Percentiles rank a stretch among this genome's conserved stretches.
Evolutionary conservation across 2,113 vertebrate species (phyloP).

Genomic region (Martes martes): DNA sequence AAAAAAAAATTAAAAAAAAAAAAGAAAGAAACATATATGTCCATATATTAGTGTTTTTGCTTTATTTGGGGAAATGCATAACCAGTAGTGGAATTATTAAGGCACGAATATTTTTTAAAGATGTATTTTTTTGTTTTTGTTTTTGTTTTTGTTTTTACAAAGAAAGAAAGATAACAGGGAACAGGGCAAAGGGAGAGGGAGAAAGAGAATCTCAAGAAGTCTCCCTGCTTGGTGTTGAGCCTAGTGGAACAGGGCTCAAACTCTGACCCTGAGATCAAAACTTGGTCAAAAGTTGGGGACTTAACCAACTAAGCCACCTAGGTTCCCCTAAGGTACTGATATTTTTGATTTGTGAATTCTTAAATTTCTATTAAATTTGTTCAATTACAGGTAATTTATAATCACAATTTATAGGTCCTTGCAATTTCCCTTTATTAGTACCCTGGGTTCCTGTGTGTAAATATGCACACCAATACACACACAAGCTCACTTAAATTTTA

Average conservation of each 20-base stretch:
- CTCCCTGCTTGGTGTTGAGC: neutral
- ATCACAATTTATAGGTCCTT: neutral
- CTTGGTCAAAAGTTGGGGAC: neutral
- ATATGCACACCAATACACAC: rapidly evolving
- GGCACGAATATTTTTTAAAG: neutral
- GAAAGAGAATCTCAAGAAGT: neutral
- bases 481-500: neutral
- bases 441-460: neutral
- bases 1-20: too few species aligned
- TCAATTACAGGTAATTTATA: neutral
- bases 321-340: neutral
- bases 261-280: neutral
- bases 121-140: neutral
- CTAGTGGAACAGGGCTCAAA: rapidly evolving
- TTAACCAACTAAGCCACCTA: neutral
- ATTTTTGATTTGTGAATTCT: neutral
- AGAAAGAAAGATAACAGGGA: neutral
- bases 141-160: neutral
- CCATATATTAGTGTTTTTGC: neutral
- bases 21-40: neutral
- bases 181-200: neutral
- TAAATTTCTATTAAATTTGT: neutral
- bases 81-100: neutral
- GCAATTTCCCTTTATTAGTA: neutral
- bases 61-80: neutral